phyloP scores from a whole-genome alignment of 2,113 vertebrate genomes.

The Thinocorus orbignyianus region DNA sequence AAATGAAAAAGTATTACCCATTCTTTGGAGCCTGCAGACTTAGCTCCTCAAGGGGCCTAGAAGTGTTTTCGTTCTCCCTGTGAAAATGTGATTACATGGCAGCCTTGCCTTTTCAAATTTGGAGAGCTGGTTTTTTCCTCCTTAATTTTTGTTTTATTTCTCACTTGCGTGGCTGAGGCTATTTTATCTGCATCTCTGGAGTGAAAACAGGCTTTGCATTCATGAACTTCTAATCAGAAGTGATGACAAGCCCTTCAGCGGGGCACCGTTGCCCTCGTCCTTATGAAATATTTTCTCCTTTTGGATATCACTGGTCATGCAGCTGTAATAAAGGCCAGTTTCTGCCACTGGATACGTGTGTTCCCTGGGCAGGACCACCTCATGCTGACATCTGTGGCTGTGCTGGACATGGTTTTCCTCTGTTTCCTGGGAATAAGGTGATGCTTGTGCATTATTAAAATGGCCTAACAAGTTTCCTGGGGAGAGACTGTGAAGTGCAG shows the following conservation, averaged over 20 bases:
- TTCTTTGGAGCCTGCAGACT: not conserved
- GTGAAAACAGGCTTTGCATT: not conserved
- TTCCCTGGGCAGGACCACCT: not conserved
- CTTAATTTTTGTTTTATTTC: not conserved
- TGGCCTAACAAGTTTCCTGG: not conserved
- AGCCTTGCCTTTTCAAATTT: not conserved
- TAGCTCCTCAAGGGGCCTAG: not conserved
- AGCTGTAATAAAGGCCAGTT: not conserved
- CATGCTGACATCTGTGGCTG: not conserved
- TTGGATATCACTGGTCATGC: not conserved
- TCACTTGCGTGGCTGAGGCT: not conserved
- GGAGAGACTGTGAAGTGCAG: not conserved
- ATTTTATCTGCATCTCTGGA: not conserved
- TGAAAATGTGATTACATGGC: not conserved
- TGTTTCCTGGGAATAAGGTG: not conserved
- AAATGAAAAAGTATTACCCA: not conserved
- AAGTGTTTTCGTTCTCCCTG: not conserved
- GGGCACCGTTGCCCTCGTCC: not conserved
- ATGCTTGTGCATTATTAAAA: constrained; percentile 12
- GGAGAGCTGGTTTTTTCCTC: not conserved
- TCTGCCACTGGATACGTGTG: not conserved
- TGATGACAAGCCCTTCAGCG: not conserved
- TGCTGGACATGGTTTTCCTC: not conserved
- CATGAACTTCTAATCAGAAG: not conserved
- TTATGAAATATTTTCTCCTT: constrained; percentile 5